Base-by-base conservation (phyloP, 2,113 vertebrate genomes). In the Myotis yumanensis region DNA sequence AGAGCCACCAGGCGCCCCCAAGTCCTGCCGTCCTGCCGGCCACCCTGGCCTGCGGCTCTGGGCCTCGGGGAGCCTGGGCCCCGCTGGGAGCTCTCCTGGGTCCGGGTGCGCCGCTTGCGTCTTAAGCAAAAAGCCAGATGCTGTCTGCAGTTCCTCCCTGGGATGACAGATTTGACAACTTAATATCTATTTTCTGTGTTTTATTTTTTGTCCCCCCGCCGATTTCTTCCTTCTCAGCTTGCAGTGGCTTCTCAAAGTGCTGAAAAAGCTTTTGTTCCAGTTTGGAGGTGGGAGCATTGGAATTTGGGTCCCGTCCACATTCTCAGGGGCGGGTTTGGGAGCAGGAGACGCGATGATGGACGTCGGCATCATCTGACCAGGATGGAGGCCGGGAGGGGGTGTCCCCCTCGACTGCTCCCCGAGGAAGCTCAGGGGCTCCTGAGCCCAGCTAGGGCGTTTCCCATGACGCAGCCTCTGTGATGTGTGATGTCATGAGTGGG, bases 101-200 rank as follows among this genome's bases (percentile, higher is more conserved):
- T 40, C 23, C 3, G 25, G 30, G 8, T 9, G 14, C 66, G 35
- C 73, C 43, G 14, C 86, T 64, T 43, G 11, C 86, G 79, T 79
- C 81, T 93, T 12, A 71, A 93, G 90, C 48, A 90, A 37, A 91
- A 95, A 40, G 37, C 85, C 85, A 76, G 91, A 37, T 43, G 22
- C 75, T 6, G 25, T 85, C 80, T 92, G 90, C 57, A 46, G 4
- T 80, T 89, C 73, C 83, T 86, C 90, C 52, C 83, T 32, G 76
- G 69, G 90, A 80, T 85, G 40, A 12, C 23, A 35, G 86, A 79
- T 94, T 92, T 96, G 95, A 93, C 85, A 95, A 89, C 77, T 95
- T 95, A 66, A 90, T 96, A 81, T 94, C 92, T 95, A 73, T 96
- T 94, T 97, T 96, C 89, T 62, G 32, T 66, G 73, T 88, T 59